Base-by-base conservation (phyloP, 1,140 invertebrate genomes). In the Microplitis demolitor region DNA sequence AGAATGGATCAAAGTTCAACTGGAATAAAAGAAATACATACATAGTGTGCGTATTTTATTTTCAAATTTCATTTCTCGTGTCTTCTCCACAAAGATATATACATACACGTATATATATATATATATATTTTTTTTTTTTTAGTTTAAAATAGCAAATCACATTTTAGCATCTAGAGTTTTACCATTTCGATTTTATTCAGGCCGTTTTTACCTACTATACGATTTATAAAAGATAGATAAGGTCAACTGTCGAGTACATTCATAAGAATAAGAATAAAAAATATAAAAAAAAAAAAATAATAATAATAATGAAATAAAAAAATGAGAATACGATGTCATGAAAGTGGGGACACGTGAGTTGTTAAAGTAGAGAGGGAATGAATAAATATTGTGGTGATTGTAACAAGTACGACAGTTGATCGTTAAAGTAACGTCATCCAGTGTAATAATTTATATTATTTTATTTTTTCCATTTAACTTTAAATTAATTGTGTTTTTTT, bases 351-450 rank as follows among this genome's bases (percentile, higher is more conserved):
- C 58, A 11, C 31, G 5, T n/a, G 35, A 37, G 34, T 39, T 35
- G 39, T 16, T 5, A 64, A 64, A 45, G 62, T 34, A 39, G 50
- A 45, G 39, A 45, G 45, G 45, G 39, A 66, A 66, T 34, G 64
- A 51, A 66, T 66, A 66, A 66, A 66, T 66, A 66, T 66, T 51
- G 64, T 31, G 45, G 50, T 37, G 39, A 53, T 13, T 51, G 8
- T 66, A 16, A 24, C 33, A 51, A 8, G 11, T 13, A 51, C 64
- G 45, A 13, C 45, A 66, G 64, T 66, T 16, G 8, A 51, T 16
- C 39, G 33, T 45, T 13, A 13, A 24, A 34, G 8, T 13, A 13
- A 64, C 37, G 37, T 64, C 34, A 24, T 64, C 6, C 33, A n/a
- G 39, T 64, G 4, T 37, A 14, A 61, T 61, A 13, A 33, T 31